Evolutionary conservation across 2,797 vertebrate species (phyloP).

Genomic region (Anomalospiza imberbis): DNA sequence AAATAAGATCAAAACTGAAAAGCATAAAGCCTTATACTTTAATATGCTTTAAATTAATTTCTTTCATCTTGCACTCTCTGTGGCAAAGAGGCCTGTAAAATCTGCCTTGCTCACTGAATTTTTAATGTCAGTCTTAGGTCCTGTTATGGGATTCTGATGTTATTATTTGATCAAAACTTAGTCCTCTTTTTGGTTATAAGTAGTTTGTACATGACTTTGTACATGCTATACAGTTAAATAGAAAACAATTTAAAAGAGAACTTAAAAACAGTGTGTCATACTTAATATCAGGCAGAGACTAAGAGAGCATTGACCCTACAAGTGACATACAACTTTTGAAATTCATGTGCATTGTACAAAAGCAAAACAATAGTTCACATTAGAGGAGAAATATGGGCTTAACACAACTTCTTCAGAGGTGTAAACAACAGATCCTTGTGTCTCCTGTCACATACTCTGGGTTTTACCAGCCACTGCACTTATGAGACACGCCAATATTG

Average conservation of each 20-base stretch:
- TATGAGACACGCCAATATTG: neutral
- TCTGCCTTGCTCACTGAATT: neutral
- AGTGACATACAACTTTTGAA: neutral
- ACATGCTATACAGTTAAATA: neutral
- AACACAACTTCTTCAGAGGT: neutral
- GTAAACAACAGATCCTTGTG: neutral
- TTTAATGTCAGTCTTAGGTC: neutral
- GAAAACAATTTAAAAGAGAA: neutral
- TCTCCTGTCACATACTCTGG: neutral
- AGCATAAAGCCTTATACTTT: conserved; percentile 1
- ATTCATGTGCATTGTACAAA: neutral
- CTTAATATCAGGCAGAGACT: neutral
- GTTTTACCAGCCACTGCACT: neutral
- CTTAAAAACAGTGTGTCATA: neutral
- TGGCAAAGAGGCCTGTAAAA: neutral
- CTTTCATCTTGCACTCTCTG: neutral
- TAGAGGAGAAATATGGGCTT: neutral
- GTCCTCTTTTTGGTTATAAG: neutral
- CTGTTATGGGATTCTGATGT: neutral
- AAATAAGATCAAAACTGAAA: conserved; percentile 36
- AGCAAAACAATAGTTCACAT: neutral
- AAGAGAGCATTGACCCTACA: neutral
- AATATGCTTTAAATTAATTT: conserved; percentile 16
- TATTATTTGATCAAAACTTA: neutral
- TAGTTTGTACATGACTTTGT: neutral